Percentiles rank a stretch among this genome's conserved stretches.
Conservation (phyloP, 1,140 invertebrate genomes). For the Vollenhovia emeryi region DNA sequence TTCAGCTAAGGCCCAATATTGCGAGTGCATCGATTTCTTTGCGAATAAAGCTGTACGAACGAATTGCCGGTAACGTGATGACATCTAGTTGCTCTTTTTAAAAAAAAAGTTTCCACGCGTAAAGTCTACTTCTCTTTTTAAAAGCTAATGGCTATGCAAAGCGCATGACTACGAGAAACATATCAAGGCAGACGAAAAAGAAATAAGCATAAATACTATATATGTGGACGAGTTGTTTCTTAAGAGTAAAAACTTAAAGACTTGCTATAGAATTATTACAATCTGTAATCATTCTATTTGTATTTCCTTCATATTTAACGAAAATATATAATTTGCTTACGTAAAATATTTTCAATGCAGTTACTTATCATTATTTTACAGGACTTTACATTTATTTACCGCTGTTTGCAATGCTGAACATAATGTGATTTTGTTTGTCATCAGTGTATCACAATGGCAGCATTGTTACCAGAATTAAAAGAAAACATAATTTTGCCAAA, state of each 20-base stretch:
- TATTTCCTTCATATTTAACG: background rate
- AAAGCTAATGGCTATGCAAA: background rate
- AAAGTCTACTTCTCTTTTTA: background rate
- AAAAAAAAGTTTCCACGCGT: conserved; percentile 33
- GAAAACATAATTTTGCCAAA: too few species aligned
- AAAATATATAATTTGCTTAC: background rate
- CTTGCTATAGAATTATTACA: background rate
- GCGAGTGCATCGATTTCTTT: background rate
- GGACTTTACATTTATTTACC: background rate
- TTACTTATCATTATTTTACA: background rate
- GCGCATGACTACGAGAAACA: background rate
- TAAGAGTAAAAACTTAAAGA: conserved; percentile 1
- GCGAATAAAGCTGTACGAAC: conserved; percentile 14
- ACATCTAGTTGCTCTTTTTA: background rate
- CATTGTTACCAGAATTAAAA: too few species aligned
- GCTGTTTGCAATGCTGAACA: background rate
- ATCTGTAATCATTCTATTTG: background rate
- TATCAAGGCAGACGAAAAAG: background rate
- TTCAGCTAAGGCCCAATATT: conserved; percentile 6
- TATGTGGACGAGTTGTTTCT: background rate
- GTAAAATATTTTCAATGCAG: background rate
- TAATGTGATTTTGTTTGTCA: background rate
- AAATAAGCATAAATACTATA: background rate
- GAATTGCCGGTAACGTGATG: conserved; percentile 30
- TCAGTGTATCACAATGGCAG: too few species aligned